Percentiles rank a stretch among this genome's conserved stretches.
phyloP scores from a whole-genome alignment of 1,140 invertebrate species.

The Globodera rostochiensis region DNA sequence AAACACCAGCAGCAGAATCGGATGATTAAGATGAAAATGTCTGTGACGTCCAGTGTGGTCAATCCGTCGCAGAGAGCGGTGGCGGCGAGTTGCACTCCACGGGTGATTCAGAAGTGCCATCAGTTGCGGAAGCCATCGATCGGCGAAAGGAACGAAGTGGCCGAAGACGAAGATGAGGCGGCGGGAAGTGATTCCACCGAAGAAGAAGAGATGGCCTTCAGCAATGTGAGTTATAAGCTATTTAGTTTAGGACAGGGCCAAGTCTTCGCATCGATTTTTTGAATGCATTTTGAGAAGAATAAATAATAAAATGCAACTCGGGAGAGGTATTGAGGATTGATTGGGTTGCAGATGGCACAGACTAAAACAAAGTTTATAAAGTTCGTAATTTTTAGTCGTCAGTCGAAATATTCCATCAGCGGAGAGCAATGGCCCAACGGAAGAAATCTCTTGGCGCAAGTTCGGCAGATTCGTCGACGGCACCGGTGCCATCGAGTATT shows the following conservation, averaged over 20 bases:
- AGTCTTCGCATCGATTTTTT: neutral
- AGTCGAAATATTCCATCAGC: neutral
- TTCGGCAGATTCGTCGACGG: neutral
- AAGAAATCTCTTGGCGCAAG: slow-evolving; percentile 2
- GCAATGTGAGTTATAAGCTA: neutral
- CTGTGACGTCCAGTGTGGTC: neutral
- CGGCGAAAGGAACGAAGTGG: neutral
- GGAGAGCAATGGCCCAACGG: neutral
- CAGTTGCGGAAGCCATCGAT: neutral
- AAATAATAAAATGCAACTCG: neutral
- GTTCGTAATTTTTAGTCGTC: neutral
- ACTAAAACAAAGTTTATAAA: too few relatives aligned
- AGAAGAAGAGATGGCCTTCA: neutral
- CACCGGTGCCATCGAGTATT: neutral
- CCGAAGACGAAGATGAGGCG: slow-evolving; percentile 17
- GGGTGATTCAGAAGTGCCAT: slow-evolving; percentile 19
- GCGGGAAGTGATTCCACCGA: slow-evolving; percentile 22
- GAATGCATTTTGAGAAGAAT: too few relatives aligned
- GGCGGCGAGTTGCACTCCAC: slow-evolving; percentile 15
- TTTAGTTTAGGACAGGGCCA: too few relatives aligned
- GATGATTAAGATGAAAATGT: neutral
- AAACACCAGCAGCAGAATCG: neutral
- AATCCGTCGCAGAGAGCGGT: slow-evolving; percentile 16
- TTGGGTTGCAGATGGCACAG: too few relatives aligned
- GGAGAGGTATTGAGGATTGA: neutral